Conservation (phyloP, 2,113 vertebrate species). For the Myotis davidii region DNA sequence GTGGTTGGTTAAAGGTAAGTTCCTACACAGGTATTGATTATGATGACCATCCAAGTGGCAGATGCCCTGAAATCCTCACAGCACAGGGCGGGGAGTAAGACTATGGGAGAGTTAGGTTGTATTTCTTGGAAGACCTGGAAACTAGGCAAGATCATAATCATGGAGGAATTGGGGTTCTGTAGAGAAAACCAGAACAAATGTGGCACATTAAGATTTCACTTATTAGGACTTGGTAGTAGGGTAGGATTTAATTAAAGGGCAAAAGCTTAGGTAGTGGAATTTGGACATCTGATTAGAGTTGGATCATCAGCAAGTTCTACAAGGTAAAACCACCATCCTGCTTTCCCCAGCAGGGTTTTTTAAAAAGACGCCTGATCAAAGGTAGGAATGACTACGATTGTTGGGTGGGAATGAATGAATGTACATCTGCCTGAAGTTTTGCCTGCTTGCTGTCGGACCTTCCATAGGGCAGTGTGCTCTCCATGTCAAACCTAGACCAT, state of each 20-base stretch:
- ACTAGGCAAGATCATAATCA: neutral
- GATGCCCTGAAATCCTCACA: neutral
- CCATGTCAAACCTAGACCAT: neutral
- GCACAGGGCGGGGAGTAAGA: neutral
- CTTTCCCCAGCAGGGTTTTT: neutral
- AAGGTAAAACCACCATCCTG: neutral
- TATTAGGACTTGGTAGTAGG: slow-evolving; percentile 14
- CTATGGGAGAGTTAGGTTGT: neutral
- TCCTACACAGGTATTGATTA: neutral
- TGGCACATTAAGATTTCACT: neutral
- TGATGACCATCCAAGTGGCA: neutral
- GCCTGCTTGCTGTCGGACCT: no score
- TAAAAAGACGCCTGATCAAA: neutral
- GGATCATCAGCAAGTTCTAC: neutral
- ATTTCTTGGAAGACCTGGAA: neutral
- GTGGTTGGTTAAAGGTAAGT: neutral
- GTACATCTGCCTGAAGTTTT: no score
- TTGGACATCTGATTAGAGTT: neutral
- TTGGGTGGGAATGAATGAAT: neutral
- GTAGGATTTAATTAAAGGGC: neutral
- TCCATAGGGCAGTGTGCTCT: no score
- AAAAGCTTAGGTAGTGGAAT: neutral
- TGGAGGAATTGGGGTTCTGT: neutral
- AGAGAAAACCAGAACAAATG: neutral
- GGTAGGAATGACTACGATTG: neutral